These are phyloP conservation scores for Anorthoa munda DNA, from an alignment of 2,888 invertebrate genomes.

Conservation along the genomic window DNA sequence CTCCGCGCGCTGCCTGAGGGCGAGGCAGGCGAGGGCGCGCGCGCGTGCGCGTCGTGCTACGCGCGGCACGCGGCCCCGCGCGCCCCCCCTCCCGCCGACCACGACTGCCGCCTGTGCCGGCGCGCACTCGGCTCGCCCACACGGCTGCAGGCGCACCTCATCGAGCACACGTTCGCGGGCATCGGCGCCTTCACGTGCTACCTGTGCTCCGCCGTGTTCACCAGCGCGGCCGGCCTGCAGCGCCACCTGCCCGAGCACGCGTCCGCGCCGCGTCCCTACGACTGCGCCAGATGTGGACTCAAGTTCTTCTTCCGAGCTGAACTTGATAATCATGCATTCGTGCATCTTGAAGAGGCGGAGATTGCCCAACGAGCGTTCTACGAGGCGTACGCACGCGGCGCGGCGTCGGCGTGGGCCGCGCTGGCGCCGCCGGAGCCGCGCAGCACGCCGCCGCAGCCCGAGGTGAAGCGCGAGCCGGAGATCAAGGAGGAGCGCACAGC, in stretches of 20 bases:
- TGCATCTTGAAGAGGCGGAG: slow-evolving; percentile 90
- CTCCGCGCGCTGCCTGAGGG: slow-evolving; percentile 88
- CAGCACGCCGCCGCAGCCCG: slow-evolving; percentile 67
- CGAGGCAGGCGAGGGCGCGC: slow-evolving; percentile 88
- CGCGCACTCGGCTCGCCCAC: slow-evolving; percentile 94
- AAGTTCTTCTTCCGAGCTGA: slow-evolving; percentile 98
- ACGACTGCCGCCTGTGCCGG: slow-evolving; percentile 95
- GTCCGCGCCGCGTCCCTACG: slow-evolving; percentile 95
- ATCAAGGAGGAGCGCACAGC: slow-evolving; percentile 86
- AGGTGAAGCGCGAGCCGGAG: slow-evolving; percentile 84
- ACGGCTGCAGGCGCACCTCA: slow-evolving; percentile 95
- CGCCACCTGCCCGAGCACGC: slow-evolving; percentile 96
- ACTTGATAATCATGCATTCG: slow-evolving; percentile 95
- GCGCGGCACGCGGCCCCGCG: slow-evolving; percentile 88
- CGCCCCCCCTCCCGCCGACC: slow-evolving; percentile 83
- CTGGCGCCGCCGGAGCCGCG: slow-evolving; percentile 80
- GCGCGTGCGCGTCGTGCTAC: slow-evolving; percentile 94
- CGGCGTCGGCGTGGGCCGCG: slow-evolving; percentile 87
- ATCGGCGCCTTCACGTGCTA: slow-evolving; percentile 96
- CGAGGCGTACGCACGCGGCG: slow-evolving; percentile 87
- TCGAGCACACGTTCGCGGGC: slow-evolving; percentile 98
- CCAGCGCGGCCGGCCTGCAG: slow-evolving; percentile 95
- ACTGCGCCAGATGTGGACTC: slow-evolving; percentile 95
- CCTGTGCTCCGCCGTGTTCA: slow-evolving; percentile 96
- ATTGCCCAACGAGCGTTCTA: slow-evolving; percentile 88